Conservation (phyloP, 2,797 vertebrate species). For the Siniperca undulata region DNA sequence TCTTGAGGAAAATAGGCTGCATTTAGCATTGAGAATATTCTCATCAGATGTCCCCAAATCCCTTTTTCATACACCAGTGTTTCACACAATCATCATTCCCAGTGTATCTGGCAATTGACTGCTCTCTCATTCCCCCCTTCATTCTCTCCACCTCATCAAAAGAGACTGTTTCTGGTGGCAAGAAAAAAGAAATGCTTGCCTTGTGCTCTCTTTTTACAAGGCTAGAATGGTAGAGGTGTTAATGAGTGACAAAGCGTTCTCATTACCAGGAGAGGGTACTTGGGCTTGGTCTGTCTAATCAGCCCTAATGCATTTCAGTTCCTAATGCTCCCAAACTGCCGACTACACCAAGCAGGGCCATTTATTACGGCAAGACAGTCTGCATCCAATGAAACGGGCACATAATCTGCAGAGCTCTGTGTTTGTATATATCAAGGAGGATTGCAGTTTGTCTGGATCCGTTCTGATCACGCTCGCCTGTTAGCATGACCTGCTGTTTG, state of each 20-base stretch:
- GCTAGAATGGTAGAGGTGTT: slow-evolving; percentile 67
- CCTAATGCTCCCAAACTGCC: slow-evolving; percentile 79
- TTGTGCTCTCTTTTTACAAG: slow-evolving; percentile 48
- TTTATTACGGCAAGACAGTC: slow-evolving; percentile 71
- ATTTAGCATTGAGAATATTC: slow-evolving; percentile 35
- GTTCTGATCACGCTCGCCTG: slow-evolving; percentile 44
- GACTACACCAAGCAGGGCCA: slow-evolving; percentile 63
- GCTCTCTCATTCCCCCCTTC: slow-evolving; percentile 58
- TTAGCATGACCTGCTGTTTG: slow-evolving; percentile 37
- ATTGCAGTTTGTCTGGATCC: slow-evolving; percentile 53
- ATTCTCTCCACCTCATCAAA: slow-evolving; percentile 65
- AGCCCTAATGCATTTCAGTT: slow-evolving; percentile 82
- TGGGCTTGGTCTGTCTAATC: slow-evolving; percentile 79
- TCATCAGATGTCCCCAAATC: slow-evolving; percentile 58
- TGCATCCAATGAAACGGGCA: slow-evolving; percentile 56
- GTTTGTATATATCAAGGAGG: slow-evolving; percentile 51
- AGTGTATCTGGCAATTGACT: slow-evolving; percentile 53
- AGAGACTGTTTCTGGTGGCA: slow-evolving; percentile 62
- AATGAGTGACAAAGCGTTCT: slow-evolving; percentile 85
- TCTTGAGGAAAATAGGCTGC: slow-evolving; percentile 27
- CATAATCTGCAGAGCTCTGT: slow-evolving; percentile 57
- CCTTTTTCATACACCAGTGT: slow-evolving; percentile 59
- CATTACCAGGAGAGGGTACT: slow-evolving; percentile 83
- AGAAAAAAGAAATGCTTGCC: slow-evolving; percentile 57
- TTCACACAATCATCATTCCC: slow-evolving; percentile 55